phyloP scores from a whole-genome alignment of 2,888 invertebrate genomes.

The Erpobdella octoculata region DNA sequence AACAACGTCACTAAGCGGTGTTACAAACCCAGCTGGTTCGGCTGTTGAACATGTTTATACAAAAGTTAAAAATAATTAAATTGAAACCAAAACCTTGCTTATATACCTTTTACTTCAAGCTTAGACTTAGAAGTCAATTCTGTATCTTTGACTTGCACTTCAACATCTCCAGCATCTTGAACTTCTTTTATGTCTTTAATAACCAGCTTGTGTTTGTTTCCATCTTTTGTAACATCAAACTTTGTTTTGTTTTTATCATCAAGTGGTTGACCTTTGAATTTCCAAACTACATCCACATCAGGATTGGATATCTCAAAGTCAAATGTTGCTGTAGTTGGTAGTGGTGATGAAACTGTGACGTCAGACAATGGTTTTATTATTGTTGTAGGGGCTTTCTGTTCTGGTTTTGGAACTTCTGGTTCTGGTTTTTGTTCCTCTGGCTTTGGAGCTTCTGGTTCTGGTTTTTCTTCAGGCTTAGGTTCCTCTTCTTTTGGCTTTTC shows the following conservation, averaged over 20 bases:
- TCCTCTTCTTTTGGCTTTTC: conserved; percentile 7
- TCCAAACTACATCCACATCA: no score
- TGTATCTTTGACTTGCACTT: conserved; percentile 46
- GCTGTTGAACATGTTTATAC: conserved; percentile 24
- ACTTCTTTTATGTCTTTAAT: conserved; percentile 42
- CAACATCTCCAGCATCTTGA: conserved; percentile 45
- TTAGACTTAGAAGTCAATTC: conserved; percentile 49
- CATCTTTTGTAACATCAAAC: conserved; percentile 42
- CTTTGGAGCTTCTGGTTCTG: not conserved
- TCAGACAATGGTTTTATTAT: no score
- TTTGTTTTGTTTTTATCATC: no score
- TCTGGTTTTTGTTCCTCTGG: not conserved
- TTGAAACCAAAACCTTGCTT: not conserved
- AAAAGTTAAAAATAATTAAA: not conserved
- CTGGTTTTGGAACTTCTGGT: no score
- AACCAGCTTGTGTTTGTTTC: conserved; percentile 43
- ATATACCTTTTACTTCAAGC: not conserved
- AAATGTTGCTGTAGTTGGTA: no score
- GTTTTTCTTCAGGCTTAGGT: not conserved
- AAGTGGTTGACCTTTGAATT: no score
- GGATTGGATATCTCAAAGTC: no score
- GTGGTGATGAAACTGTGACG: no score
- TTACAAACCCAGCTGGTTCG: conserved; percentile 44
- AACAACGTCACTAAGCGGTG: conserved; percentile 45
- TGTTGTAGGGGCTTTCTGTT: no score